These are phyloP conservation scores for Meles meles DNA, from an alignment of 2,113 vertebrate genomes.

Conservation along the genomic window DNA sequence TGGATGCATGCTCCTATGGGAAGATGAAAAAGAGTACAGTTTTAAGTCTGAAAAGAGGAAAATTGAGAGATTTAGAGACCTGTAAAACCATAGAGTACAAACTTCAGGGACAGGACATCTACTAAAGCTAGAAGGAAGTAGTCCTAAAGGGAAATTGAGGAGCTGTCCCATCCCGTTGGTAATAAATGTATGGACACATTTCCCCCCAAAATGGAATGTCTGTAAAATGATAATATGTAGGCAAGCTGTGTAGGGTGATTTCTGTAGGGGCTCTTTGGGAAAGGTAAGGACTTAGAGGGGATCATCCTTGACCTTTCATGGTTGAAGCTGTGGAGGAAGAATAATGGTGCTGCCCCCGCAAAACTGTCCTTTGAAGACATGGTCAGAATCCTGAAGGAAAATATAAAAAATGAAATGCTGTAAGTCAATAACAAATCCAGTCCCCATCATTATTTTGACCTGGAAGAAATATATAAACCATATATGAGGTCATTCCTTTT, in stretches of 20 bases:
- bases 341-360: neutral
- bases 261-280: neutral
- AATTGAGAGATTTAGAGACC: neutral
- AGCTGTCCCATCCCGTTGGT: neutral
- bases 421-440: neutral
- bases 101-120: neutral
- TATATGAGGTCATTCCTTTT: neutral
- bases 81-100: neutral
- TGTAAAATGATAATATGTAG: neutral
- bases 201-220: neutral
- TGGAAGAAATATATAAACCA: neutral
- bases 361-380: neutral
- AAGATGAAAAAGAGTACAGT: neutral
- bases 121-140: neutral
- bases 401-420: neutral
- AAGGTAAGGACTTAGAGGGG: neutral
- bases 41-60: neutral
- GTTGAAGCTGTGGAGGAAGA: neutral
- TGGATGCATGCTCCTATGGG: too few relatives aligned
- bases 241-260: neutral
- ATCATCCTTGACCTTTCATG: neutral
- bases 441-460: neutral
- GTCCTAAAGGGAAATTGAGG: neutral
- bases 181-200: neutral
- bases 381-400: neutral